phyloP scores from a whole-genome alignment of 2,797 vertebrate genomes.

The Peromyscus melanophrys region DNA sequence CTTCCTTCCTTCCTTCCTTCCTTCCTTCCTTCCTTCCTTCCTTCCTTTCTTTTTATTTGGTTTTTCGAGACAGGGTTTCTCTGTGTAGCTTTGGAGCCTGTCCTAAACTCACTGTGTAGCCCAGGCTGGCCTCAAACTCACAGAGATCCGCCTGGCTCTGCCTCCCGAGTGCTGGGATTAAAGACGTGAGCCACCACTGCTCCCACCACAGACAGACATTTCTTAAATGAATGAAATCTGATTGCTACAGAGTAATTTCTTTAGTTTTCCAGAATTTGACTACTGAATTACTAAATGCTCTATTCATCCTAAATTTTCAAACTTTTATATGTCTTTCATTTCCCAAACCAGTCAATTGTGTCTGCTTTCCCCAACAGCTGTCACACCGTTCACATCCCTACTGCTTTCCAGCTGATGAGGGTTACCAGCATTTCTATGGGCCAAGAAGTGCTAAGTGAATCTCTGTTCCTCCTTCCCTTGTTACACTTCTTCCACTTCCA shows the following conservation, averaged over 20 bases:
- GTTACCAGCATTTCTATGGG: neutral
- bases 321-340: neutral
- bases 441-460: rapidly evolving
- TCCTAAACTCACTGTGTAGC: too few relatives aligned
- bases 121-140: too few relatives aligned
- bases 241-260: neutral
- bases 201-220: neutral
- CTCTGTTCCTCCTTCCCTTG: rapidly evolving
- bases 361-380: neutral
- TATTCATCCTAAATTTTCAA: neutral
- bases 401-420: neutral
- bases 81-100: too few relatives aligned
- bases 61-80: too few relatives aligned
- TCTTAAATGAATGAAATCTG: constrained; percentile 26
- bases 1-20: too few relatives aligned
- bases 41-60: too few relatives aligned
- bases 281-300: neutral
- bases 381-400: neutral
- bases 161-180: too few relatives aligned
- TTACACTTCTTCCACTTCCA: neutral
- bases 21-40: too few relatives aligned
- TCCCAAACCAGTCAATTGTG: neutral
- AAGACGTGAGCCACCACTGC: too few relatives aligned
- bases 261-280: neutral
- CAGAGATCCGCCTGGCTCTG: too few relatives aligned